phyloP scores from a whole-genome alignment of 1,140 invertebrate species.

The Phthorimaea operculella region DNA sequence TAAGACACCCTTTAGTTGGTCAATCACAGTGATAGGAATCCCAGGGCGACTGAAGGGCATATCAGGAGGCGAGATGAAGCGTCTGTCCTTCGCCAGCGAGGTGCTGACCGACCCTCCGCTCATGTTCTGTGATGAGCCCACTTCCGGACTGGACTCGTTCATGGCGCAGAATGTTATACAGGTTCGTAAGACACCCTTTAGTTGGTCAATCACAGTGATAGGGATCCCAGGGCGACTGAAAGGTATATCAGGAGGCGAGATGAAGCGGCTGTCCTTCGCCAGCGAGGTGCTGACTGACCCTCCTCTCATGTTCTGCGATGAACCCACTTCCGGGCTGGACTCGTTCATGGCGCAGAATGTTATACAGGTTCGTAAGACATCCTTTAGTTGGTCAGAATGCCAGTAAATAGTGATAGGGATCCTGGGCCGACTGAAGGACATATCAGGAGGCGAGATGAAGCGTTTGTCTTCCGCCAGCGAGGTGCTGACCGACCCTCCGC shows the following conservation, averaged over 20 bases:
- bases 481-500: conserved; percentile 92
- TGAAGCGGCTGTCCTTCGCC: conserved; percentile 94
- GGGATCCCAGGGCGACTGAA: conserved; percentile 87
- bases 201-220: conserved; percentile 89
- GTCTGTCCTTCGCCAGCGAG: conserved; percentile 96
- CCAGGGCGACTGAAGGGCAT: conserved; percentile 90
- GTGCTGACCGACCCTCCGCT: conserved; percentile 94
- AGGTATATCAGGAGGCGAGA: conserved; percentile 96
- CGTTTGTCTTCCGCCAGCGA: conserved; percentile 96
- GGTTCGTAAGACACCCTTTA: conserved; percentile 41
- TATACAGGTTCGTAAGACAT: conserved; percentile 70
- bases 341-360: conserved; percentile 91
- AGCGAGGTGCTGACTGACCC: conserved; percentile 96
- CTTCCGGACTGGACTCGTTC: conserved; percentile 87
- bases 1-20: too few relatives aligned
- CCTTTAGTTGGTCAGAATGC: too few relatives aligned
- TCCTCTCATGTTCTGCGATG: conserved; percentile 95
- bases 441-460: conserved; percentile 96
- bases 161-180: conserved; percentile 91
- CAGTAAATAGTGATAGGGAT: conserved; percentile 71
- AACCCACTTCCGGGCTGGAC: conserved; percentile 92
- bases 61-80: conserved; percentile 95
- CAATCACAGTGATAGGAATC: conserved; percentile 88
- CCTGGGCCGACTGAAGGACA: conserved; percentile 86
- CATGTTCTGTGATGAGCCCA: conserved; percentile 98